Evolutionary conservation across 2,888 invertebrate genomes (phyloP), one percentile per base, ranked within the genome.

Genomic region (Carpatolechia fugitivella): DNA sequence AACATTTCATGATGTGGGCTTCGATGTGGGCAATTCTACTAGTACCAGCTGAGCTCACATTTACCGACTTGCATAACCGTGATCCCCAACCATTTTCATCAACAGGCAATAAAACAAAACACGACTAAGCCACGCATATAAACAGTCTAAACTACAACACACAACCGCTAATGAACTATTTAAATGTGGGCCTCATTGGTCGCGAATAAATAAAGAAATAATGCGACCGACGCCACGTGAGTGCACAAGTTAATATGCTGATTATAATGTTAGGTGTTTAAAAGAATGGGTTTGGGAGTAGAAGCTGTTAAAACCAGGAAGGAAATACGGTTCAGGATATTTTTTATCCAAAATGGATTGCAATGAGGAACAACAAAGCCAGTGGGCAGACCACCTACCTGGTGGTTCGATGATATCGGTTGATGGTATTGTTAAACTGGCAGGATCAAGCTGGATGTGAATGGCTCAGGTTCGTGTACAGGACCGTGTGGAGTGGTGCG

Each of bases 121-220:
- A 62, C 67, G 65, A 73, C 81, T 83, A 72, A 63, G 67, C 60
- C 70, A 65, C 72, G 87, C 86, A 86, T 87, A 86, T 76, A 83
- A 84, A 88, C 75, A 76, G 79, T 41, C 72, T 69, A 65, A 56
- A 78, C 78, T 72, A 29, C 78, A 77, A 78, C 78, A 73, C 70
- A 69, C 67, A 67, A 63, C 65, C 69, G 72, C 76, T 89, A 89
- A 89, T 88, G 82, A 87, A 82, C 87, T 78, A 89, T 89, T 88
- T 87, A 85, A 88, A 89, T 89, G 87, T 86, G 80, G 81, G 76
- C 76, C 83, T 82, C 78, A 86, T 81, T 82, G 83, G 79, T 71
- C 68, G 74, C 74, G 74, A 70, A 79, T 82, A 79, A 82, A 87
- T 85, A 87, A 85, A 85, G 79, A 83, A 82, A 82, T 80, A 83